Base-by-base conservation (phyloP, 2,113 vertebrate genomes). In the Todiramphus chloris region DNA sequence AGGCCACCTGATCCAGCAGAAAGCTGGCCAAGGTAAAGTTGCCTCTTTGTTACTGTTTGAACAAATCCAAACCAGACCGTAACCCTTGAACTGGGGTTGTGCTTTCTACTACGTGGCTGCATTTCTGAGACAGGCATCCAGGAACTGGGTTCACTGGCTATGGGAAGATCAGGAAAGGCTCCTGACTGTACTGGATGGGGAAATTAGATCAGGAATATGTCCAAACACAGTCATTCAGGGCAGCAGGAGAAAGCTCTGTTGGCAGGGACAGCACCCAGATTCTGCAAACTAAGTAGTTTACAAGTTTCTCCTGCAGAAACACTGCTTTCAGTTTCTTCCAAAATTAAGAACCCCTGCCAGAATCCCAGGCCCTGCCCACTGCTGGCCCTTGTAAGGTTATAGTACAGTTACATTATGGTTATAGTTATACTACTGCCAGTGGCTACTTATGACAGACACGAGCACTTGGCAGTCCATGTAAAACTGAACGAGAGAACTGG, bases 381-480 rank as follows among this genome's bases (percentile, higher is more conserved):
- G n/a, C 67, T 55, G 39, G 58, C 15, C 46, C 33, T 41, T 59
- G 35, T 5, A 15, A 43, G 51, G 51, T 28, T 28, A 50, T 24
- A 24, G 46, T 46, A 51, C 25, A 24, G 23, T 50, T 50, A 24
- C 12, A 23, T 24, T 51, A 51, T 51, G 50, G 50, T 50, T 50
- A 50, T 23, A 24, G 51, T 15, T 53, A 53, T 7, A 27, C 7
- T 27, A 48, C 50, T 41, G 64, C 72, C 55, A 46, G 6, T 46
- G 15, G 2, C 53, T 7, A 16, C 23, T 13, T 8, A 8, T 0
- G 6, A 33, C 43, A 63, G 55, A 16, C 6, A 43, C 0, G 3
- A 76, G 24, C 39, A 14, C 15, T 46, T 25, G 43, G 48, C 59
- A 48, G 27, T 2, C 0, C 5, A 16, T 3, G 30, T 25, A 44